Evolutionary conservation across 2,888 invertebrate species (phyloP).

Genomic region (Melitaea athalia): DNA sequence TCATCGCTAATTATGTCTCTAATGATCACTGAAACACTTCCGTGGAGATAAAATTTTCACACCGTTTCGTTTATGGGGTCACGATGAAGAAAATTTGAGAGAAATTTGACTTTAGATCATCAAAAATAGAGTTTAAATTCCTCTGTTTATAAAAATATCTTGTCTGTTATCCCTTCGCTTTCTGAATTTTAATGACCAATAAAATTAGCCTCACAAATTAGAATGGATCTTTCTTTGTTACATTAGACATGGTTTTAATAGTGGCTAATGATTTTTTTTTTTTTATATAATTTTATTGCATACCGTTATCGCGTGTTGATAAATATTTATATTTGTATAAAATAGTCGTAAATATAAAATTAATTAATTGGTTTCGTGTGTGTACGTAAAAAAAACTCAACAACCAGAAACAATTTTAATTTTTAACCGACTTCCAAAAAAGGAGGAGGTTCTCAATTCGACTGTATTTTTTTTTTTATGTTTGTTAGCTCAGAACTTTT

Average conservation of each 20-base stretch:
- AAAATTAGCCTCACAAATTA: slow-evolving; percentile 38
- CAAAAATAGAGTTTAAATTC: slow-evolving; percentile 4
- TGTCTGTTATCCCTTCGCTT: slow-evolving; percentile 24
- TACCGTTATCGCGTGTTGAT: background rate
- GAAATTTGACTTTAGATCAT: background rate
- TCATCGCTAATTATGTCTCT: slow-evolving; percentile 31
- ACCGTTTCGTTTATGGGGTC: slow-evolving; percentile 26
- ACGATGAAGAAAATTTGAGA: background rate
- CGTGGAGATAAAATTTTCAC: slow-evolving; percentile 32
- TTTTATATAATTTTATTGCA: slow-evolving; percentile 7
- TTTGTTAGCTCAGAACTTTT: too few species aligned
- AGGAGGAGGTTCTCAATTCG: too few species aligned
- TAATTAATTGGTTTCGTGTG: background rate
- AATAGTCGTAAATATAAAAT: background rate
- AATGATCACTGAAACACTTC: slow-evolving; percentile 30
- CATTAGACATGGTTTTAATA: slow-evolving; percentile 18
- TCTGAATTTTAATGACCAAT: slow-evolving; percentile 37
- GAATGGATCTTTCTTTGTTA: slow-evolving; percentile 35
- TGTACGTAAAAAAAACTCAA: too few species aligned
- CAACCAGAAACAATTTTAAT: too few species aligned
- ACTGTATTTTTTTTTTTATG: too few species aligned
- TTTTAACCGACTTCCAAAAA: too few species aligned
- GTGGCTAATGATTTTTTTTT: background rate
- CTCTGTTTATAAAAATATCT: background rate
- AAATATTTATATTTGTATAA: background rate